Evolutionary conservation across 2,797 vertebrate genomes (phyloP).

Genomic region (Lagorchestes hirsutus): DNA sequence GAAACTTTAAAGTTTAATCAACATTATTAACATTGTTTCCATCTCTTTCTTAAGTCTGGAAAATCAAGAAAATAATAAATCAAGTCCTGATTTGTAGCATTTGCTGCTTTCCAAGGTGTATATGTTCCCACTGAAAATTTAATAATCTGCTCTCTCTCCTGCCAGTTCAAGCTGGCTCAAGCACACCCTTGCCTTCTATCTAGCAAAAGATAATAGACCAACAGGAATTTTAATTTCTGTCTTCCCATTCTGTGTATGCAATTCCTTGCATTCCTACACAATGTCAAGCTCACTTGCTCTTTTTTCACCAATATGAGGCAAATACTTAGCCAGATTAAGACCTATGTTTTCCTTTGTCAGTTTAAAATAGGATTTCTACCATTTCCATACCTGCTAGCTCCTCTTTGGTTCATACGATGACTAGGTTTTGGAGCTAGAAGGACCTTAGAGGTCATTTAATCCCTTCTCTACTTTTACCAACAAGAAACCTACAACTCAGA

Average conservation of each 20-base stretch:
- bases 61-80: no score
- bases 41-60: no score
- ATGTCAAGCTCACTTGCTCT: background rate
- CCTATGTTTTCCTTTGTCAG: background rate
- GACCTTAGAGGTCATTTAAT: background rate
- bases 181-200: background rate
- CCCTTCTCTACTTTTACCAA: background rate
- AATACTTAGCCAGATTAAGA: background rate
- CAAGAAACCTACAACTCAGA: background rate
- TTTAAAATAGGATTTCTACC: background rate
- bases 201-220: background rate
- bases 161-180: background rate
- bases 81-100: no score
- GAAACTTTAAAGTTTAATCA: background rate
- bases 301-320: background rate
- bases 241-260: background rate
- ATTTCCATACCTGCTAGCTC: background rate
- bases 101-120: background rate
- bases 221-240: constrained; percentile 8
- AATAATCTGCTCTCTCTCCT: background rate
- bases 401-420: background rate
- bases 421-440: background rate
- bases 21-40: background rate
- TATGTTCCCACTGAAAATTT: background rate
- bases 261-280: background rate